Percentiles rank a stretch among this genome's conserved stretches.
Conservation (phyloP, 1,140 invertebrate genomes). For the Notospermus geniculatus region DNA sequence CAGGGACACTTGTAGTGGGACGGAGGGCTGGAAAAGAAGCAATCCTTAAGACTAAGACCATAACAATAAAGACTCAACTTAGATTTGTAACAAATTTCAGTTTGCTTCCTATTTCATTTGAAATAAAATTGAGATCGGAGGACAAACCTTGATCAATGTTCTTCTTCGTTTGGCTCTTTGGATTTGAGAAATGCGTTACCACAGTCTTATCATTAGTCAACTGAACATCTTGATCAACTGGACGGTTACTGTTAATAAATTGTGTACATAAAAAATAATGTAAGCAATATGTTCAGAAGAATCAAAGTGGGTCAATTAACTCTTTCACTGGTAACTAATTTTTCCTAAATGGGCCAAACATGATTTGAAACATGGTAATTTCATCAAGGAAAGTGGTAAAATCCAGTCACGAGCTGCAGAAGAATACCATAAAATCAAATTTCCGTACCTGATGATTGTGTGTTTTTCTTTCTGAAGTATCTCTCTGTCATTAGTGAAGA, state of each 20-base stretch:
- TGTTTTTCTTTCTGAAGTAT: constrained; percentile 44
- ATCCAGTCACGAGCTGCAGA: background rate
- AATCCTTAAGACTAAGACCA: background rate
- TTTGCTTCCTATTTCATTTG: no score
- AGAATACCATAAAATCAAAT: background rate
- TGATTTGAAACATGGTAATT: background rate
- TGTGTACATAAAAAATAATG: background rate
- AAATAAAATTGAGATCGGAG: no score
- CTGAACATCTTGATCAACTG: constrained; percentile 50
- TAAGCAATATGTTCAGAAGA: background rate
- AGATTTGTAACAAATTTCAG: no score
- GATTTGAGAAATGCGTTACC: constrained; percentile 42
- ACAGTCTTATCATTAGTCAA: constrained; percentile 51
- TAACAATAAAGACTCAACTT: background rate
- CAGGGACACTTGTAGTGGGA: constrained; percentile 48
- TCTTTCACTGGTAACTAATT: background rate
- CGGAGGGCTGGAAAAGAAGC: constrained; percentile 43
- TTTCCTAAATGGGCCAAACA: background rate
- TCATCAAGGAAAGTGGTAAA: background rate
- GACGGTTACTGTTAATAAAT: constrained; percentile 39
- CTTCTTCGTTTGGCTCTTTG: constrained; percentile 44
- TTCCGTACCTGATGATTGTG: constrained; percentile 49
- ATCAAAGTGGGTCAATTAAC: background rate
- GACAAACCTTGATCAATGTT: constrained; percentile 52
- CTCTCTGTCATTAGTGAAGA: constrained; percentile 57